phyloP scores from a whole-genome alignment of 2,797 vertebrate species.

The Cuculus canorus region DNA sequence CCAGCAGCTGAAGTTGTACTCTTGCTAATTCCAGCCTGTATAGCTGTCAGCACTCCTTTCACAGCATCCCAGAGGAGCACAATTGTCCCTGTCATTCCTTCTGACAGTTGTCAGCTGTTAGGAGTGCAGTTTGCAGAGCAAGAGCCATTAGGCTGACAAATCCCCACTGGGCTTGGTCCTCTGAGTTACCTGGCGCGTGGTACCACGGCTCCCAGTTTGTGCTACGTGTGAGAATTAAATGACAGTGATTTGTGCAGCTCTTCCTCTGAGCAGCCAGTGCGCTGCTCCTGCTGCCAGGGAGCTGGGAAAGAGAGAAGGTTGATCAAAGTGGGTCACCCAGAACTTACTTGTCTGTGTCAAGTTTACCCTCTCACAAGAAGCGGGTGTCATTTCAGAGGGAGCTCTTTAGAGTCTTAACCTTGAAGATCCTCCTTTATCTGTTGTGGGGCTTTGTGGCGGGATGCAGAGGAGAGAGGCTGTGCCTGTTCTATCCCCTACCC shows the following conservation, averaged over 20 bases:
- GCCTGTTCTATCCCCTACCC: not conserved
- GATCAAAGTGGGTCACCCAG: not conserved
- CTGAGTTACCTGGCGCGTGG: not conserved
- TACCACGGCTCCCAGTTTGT: not conserved
- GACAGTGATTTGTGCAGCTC: not conserved
- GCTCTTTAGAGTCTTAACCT: not conserved
- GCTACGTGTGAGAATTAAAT: not conserved
- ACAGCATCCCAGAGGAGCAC: not conserved
- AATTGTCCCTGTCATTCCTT: not conserved
- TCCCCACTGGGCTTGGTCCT: not conserved
- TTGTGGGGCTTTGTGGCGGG: not conserved
- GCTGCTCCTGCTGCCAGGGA: not conserved
- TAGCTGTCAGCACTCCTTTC: not conserved
- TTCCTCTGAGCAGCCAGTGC: not conserved
- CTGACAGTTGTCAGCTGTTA: not conserved
- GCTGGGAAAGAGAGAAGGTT: not conserved
- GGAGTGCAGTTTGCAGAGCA: not conserved
- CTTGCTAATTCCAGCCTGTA: not conserved
- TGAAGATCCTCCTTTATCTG: not conserved
- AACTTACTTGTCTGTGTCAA: not conserved
- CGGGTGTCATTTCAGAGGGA: not conserved
- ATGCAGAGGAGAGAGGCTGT: not conserved
- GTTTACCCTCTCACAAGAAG: not conserved
- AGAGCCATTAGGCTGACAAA: not conserved
- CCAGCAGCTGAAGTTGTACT: fast-evolving